Evolutionary conservation across 2,797 vertebrate species (phyloP), one percentile per base, ranked within the genome.

Genomic region (Numenius phaeopus): DNA sequence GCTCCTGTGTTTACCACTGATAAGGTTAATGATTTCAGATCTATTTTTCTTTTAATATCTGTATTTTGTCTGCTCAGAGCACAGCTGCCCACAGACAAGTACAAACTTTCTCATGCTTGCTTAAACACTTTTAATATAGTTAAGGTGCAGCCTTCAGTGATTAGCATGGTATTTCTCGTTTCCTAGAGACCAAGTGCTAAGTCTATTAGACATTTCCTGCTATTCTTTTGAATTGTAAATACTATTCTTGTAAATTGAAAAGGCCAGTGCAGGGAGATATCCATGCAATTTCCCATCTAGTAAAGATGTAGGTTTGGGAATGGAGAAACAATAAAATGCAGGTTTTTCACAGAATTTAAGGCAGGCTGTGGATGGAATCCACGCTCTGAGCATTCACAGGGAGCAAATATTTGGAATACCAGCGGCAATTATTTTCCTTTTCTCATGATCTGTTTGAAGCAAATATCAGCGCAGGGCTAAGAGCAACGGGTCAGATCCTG

Each of bases 221-320:
- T 96, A 95, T 97, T 97, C 91, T 97, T 98, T 96, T 98, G 87
- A 97, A 96, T 97, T 98, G 97, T 97, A 96, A 98, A 97, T 97
- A 97, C 95, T 93, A 76, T 97, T 98, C 90, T 97, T 89, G 83
- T 93, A 96, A 91, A 97, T 92, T 97, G 91, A 97, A 97, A 98
- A 96, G 95, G 40, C 64, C 82, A 97, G 90, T 40, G 37, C 95
- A 81, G 81, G 83, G 94, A 97, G 89, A 97, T 81, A 95, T 87
- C 94, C 91, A 79, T 96, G 85, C 72, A 73, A 95, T 90, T 97
- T 97, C 93, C 81, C 89, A 81, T 91, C 88, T 95, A 44, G 75
- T 96, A 94, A 97, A 97, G 96, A 92, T 86, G 67, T 73, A 94
- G 94, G 73, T 46, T 94, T 92, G 66, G 90, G 83, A 95, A 92